phyloP scores from a whole-genome alignment of 2,113 vertebrate species.

The Toxotes chatareus region DNA sequence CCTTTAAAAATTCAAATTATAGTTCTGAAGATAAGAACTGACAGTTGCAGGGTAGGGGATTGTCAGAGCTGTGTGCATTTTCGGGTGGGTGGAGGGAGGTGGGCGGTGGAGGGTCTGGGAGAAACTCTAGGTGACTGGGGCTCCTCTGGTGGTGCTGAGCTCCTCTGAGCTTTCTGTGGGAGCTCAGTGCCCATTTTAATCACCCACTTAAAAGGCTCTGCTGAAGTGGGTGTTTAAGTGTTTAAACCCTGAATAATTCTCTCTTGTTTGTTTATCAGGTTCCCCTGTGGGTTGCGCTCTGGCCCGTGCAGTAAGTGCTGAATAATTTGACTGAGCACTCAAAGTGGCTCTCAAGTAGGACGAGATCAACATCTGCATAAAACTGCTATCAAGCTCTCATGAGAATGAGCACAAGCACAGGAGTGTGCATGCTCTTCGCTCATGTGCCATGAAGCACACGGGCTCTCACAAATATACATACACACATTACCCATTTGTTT shows the following conservation, averaged over 20 bases:
- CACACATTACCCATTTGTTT: constrained; percentile 48
- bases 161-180: constrained; percentile 60
- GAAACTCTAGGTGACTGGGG: constrained; percentile 48
- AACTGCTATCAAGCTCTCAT: constrained; percentile 49
- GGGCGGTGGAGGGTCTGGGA: background rate
- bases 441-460: constrained; percentile 20
- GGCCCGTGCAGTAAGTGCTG: constrained; percentile 69
- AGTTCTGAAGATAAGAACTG: background rate
- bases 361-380: constrained; percentile 72
- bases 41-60: background rate
- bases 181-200: constrained; percentile 76
- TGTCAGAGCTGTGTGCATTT: background rate
- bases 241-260: constrained; percentile 82
- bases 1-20: background rate
- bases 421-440: constrained; percentile 6
- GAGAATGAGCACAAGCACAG: constrained; percentile 20
- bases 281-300: constrained; percentile 67
- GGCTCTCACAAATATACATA: constrained; percentile 14
- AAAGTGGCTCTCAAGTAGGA: constrained; percentile 67
- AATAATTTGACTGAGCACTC: constrained; percentile 74
- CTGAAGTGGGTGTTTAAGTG: constrained; percentile 81
- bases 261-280: constrained; percentile 80
- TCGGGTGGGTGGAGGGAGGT: background rate
- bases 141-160: constrained; percentile 47
- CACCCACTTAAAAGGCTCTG: constrained; percentile 76